phyloP scores from a whole-genome alignment of 2,797 vertebrate species.

The Bovichtus diacanthus region DNA sequence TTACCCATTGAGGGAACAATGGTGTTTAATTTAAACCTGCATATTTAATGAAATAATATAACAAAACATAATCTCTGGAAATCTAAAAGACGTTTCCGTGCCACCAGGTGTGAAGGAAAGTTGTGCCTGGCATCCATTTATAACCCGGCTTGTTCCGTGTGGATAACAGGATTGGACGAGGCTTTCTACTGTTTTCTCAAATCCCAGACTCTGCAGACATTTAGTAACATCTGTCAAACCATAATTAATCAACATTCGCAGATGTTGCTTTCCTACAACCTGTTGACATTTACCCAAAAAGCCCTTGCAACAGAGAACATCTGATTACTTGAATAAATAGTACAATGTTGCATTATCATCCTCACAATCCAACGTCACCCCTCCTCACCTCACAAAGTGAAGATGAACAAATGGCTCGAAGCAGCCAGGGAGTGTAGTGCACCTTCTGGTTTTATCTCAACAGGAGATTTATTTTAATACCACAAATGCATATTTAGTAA shows the following conservation, averaged over 20 bases:
- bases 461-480: constrained; percentile 83
- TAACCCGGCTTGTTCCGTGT: neutral
- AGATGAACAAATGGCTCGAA: constrained; percentile 36
- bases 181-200: constrained; percentile 30
- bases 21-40: neutral
- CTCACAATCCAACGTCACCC: neutral
- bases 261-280: constrained; percentile 64
- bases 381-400: constrained; percentile 23
- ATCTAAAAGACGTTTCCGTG: neutral
- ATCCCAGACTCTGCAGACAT: constrained; percentile 38
- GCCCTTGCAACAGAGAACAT: constrained; percentile 44
- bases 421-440: constrained; percentile 59
- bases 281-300: constrained; percentile 63
- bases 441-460: constrained; percentile 84
- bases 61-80: neutral
- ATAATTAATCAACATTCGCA: constrained; percentile 72
- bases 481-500: constrained; percentile 81
- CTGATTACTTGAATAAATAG: constrained; percentile 45
- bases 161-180: constrained; percentile 29
- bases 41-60: neutral
- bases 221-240: constrained; percentile 71
- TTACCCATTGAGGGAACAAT: neutral
- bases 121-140: neutral
- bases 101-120: neutral
- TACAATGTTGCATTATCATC: constrained; percentile 57